These are phyloP conservation scores for Gallinago paraguaiae DNA, from an alignment of 2,113 vertebrate genomes.

Conservation along the genomic window DNA sequence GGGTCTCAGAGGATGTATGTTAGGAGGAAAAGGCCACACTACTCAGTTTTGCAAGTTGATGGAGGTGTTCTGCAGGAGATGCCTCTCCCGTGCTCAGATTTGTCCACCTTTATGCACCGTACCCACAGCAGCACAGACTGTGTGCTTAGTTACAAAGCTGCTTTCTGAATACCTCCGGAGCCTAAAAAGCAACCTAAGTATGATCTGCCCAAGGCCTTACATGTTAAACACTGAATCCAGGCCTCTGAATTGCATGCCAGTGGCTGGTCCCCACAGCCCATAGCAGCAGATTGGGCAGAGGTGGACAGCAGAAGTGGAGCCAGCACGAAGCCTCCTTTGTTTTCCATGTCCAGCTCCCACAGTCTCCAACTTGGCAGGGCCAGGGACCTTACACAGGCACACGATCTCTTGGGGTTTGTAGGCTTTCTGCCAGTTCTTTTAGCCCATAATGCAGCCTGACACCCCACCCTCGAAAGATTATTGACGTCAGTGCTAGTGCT, in stretches of 20 bases:
- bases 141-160: neutral
- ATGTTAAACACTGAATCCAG: neutral
- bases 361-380: accelerated
- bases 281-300: neutral
- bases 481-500: neutral
- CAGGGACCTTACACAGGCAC: neutral
- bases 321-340: neutral
- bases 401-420: neutral
- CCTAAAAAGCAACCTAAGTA: neutral
- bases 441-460: neutral
- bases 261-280: neutral
- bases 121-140: neutral
- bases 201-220: neutral
- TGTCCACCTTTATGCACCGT: neutral
- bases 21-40: neutral
- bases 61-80: neutral
- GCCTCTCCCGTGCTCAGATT: neutral
- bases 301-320: neutral
- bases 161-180: neutral
- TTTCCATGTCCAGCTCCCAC: neutral
- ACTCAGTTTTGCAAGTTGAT: neutral
- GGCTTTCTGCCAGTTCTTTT: neutral
- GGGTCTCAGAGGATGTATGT: neutral
- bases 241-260: neutral
- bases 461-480: neutral